Evolutionary conservation across 2,797 vertebrate species (phyloP).

Genomic region (Microcaecilia unicolor): DNA sequence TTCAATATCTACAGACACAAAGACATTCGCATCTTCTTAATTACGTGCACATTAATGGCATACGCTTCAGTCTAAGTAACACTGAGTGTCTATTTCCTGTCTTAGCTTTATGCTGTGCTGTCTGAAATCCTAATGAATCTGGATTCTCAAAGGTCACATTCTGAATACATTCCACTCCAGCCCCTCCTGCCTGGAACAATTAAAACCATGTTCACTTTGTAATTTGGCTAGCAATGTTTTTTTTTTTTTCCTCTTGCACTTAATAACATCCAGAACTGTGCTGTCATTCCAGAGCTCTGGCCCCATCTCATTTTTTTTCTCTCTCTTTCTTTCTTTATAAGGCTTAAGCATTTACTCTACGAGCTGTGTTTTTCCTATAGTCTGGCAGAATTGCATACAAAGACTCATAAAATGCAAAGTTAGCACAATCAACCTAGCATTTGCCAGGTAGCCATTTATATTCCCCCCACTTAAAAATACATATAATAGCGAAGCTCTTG

Average conservation of each 20-base stretch:
- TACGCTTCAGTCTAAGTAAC: slow-evolving; percentile 24
- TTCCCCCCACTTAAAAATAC: too few species aligned
- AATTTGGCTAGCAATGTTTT: slow-evolving; percentile 37
- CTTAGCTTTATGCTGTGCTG: slow-evolving; percentile 47
- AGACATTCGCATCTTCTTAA: slow-evolving; percentile 33
- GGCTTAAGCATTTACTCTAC: background rate
- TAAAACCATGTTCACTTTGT: slow-evolving; percentile 46
- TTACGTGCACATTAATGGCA: slow-evolving; percentile 39
- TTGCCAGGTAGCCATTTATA: slow-evolving; percentile 53
- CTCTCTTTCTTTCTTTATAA: background rate
- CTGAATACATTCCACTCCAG: slow-evolving; percentile 31
- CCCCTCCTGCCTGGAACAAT: slow-evolving; percentile 39
- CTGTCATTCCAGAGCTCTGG: slow-evolving; percentile 31
- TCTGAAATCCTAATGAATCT: slow-evolving; percentile 51
- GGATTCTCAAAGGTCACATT: slow-evolving; percentile 60
- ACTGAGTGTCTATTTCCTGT: slow-evolving; percentile 20
- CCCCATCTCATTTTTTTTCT: background rate
- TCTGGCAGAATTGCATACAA: background rate
- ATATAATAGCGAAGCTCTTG: slow-evolving; percentile 47
- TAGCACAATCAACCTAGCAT: slow-evolving; percentile 37
- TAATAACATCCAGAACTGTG: slow-evolving; percentile 33
- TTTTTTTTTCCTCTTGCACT: too few species aligned
- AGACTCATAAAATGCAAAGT: slow-evolving; percentile 37
- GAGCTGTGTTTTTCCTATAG: background rate
- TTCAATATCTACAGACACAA: slow-evolving; percentile 21